Conservation (phyloP, 1,140 invertebrate species). For the Aphidius ervi region DNA sequence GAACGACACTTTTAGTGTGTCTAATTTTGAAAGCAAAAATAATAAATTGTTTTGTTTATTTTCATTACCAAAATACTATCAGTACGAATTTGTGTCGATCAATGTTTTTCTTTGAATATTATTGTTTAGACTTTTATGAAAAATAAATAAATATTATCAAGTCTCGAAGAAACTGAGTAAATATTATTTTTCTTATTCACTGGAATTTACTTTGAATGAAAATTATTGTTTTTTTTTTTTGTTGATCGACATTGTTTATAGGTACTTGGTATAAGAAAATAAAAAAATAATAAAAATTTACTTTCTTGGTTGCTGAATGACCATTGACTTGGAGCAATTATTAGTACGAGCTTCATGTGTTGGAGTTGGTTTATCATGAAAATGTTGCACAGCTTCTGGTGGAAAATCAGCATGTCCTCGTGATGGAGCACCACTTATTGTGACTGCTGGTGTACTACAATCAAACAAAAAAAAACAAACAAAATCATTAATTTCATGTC, state of each 20-base stretch:
- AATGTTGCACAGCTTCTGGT: conserved; percentile 78
- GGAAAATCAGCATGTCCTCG: conserved; percentile 84
- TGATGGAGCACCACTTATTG: conserved; percentile 73
- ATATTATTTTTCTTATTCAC: no score
- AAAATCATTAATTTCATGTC: conserved; percentile 30
- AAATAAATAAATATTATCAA: no score
- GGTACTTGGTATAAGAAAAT: not conserved
- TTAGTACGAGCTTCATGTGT: conserved; percentile 58
- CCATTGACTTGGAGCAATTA: conserved; percentile 58
- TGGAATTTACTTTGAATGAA: no score
- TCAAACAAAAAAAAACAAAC: conserved; percentile 13
- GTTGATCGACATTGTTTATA: not conserved
- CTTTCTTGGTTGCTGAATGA: conserved; percentile 75
- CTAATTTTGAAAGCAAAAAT: no score
- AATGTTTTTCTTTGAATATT: no score
- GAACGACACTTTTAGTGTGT: no score
- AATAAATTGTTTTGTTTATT: no score
- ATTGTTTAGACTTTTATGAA: no score
- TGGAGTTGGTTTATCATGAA: conserved; percentile 71
- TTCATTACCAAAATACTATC: no score
- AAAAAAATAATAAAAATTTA: conserved; percentile 38
- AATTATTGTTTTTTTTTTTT: not conserved
- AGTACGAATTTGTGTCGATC: no score
- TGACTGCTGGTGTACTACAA: conserved; percentile 64
- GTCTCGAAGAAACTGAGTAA: no score